Base-by-base conservation (phyloP, 2,888 invertebrate species). In the Machimus atricapillus region DNA sequence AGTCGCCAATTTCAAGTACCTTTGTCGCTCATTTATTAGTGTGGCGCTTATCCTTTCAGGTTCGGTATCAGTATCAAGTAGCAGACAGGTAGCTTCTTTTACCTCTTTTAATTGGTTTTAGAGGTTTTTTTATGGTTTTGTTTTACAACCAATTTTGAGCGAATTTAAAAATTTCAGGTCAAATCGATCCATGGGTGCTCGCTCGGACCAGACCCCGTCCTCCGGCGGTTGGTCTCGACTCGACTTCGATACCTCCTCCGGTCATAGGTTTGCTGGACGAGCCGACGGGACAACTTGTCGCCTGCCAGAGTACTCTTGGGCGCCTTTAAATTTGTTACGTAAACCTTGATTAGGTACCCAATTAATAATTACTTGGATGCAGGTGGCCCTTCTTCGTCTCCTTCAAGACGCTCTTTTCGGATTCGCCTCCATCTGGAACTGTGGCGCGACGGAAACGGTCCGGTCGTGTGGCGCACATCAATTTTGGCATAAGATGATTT, bases 1-100 rank as follows among this genome's bases (percentile, higher is more conserved):
- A 78, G 79, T 79, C 79, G 82, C 82, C 82, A 83, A 83, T 83
- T 83, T 83, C 82, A 83, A 83, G 82, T 83, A 66, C 66, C 81
- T 83, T 66, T 40, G 82, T 83, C 82, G 82, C 66, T 66, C 23
- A 46, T 19, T 66, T 66, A 83, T 66, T 83, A 66, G 66, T 23
- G 66, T 83, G 82, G 66, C 66, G 58, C 82, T 66, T 66, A 83
- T 83, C 82, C 82, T 83, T 66, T 83, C 43, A 43, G 81, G 56
- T 8, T n/a, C 31, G 37, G 82, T 83, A 66, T 83, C 58, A 43
- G 7, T 83, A 66, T 83, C 56, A 81, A 81, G 16, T 31, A 56
- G 81, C 56, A 81, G 34, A 56, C 82, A 83, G 82, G 82, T 83
- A 83, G 82, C 66, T 66, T 66, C 66, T 66, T 19, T 83, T 83